These are phyloP conservation scores for Campodea augens DNA, from an alignment of 1,140 invertebrate species.

Conservation along the genomic window DNA sequence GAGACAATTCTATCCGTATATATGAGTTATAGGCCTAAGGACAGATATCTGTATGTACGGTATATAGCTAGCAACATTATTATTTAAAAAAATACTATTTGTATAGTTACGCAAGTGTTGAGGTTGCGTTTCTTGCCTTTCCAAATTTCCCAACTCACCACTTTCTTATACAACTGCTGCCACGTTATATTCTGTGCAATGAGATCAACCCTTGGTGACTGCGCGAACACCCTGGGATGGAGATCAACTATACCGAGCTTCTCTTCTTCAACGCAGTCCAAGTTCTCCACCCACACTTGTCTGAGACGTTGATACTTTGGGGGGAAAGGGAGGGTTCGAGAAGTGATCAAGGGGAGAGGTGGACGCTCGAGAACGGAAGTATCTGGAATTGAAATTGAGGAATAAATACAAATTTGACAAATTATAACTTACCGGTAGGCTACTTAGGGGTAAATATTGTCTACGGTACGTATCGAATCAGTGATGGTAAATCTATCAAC, in stretches of 20 bases:
- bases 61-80: too few relatives aligned
- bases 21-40: too few relatives aligned
- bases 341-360: conserved; percentile 15
- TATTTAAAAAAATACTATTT: too few relatives aligned
- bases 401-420: background rate
- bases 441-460: background rate
- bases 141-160: too few relatives aligned
- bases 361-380: conserved; percentile 3
- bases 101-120: too few relatives aligned
- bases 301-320: conserved; percentile 34
- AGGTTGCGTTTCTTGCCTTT: too few relatives aligned
- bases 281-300: conserved; percentile 82
- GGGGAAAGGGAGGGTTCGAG: conserved; percentile 19
- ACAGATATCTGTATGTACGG: too few relatives aligned
- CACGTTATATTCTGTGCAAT: conserved; percentile 72
- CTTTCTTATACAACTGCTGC: conserved; percentile 66
- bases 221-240: conserved; percentile 71
- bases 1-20: too few relatives aligned
- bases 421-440: background rate
- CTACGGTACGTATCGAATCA: too few relatives aligned
- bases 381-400: background rate
- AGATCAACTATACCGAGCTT: conserved; percentile 69
- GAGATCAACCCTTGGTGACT: conserved; percentile 67
- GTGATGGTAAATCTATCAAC: too few relatives aligned
- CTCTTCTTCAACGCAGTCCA: conserved; percentile 53